Base-by-base conservation (phyloP, 2,113 vertebrate species). In the Scomber japonicus region DNA sequence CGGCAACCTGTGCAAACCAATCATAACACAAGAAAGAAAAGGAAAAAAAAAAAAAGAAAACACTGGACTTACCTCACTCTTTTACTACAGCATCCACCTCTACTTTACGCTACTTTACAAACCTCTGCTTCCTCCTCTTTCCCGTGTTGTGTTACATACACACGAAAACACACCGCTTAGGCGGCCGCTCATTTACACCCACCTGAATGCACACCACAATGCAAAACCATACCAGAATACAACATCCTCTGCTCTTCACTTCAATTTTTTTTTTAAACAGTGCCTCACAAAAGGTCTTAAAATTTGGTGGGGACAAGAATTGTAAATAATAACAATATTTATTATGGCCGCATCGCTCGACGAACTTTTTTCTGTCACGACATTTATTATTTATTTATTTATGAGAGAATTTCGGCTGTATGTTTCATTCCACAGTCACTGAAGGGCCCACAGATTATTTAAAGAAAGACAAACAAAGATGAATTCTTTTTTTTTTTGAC, bases 331-430 rank as follows among this genome's bases (percentile, higher is more conserved):
- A 88, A 73, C 49, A 30, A 79, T 93, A 89, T 94, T 95, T 95
- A 94, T 94, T 94, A 82, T 85, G 89, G 83, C 85, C 67, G 83
- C 79, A 84, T 71, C 83, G 57, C 61, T 49, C 80, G 81, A 59
- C 94, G 86, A 92, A 70, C 40, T 70, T 71, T 69, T 77, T 62
- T 46, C 24, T 75, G 89, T 92, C 88, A 82, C 81, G 86, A 90
- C 91, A 89, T 83, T 94, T 97, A 96, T 97, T 97, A 96, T 97
- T 97, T 98, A 98, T 98, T 97, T 97, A 98, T 98, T 98, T 98
- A 97, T 97, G 91, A 95, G 92, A 89, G 65, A 83, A 86, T 93
- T 93, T 93, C 19, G 80, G 89, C 94, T 94, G 86, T 80, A 60
- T 87, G 84, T 91, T 92, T 95, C 96, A 96, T 90, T 96, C 95